A percentile compares a stretch with the other conserved stretches of the same genome.
Conservation (phyloP, 2,888 invertebrate genomes). For the Zhuqinia jingwanae region DNA sequence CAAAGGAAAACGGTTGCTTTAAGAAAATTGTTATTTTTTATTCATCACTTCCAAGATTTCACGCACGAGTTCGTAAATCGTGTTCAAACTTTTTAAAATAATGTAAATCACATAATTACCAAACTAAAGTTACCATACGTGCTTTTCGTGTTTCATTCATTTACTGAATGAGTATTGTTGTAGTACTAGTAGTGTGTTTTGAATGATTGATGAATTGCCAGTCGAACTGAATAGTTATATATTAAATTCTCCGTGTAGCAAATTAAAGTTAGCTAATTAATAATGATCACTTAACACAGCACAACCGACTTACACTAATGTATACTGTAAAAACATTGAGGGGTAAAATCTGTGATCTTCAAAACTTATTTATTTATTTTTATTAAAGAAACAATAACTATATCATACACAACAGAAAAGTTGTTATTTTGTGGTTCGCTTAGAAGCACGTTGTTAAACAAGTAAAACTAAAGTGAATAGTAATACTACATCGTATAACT, state of each 20-base stretch:
- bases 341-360: conserved; percentile 69
- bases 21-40: no score
- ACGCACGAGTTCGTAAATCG: conserved; percentile 33
- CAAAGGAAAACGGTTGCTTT: no score
- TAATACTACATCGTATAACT: no score
- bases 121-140: conserved; percentile 60
- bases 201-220: conserved; percentile 38
- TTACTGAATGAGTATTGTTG: neutral
- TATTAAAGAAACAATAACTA: neutral
- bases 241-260: neutral
- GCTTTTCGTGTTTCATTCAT: neutral
- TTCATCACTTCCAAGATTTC: neutral
- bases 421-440: no score
- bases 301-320: no score
- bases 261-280: neutral
- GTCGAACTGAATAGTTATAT: conserved; percentile 49
- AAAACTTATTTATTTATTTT: neutral
- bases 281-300: neutral
- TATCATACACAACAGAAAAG: no score
- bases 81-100: conserved; percentile 47
- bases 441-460: neutral
- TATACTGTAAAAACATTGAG: conserved; percentile 44
- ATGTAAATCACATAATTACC: conserved; percentile 20
- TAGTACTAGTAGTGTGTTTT: neutral
- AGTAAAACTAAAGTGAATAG: neutral